Evolutionary conservation across 2,113 vertebrate genomes (phyloP).

Genomic region (Periophthalmus modestus): DNA sequence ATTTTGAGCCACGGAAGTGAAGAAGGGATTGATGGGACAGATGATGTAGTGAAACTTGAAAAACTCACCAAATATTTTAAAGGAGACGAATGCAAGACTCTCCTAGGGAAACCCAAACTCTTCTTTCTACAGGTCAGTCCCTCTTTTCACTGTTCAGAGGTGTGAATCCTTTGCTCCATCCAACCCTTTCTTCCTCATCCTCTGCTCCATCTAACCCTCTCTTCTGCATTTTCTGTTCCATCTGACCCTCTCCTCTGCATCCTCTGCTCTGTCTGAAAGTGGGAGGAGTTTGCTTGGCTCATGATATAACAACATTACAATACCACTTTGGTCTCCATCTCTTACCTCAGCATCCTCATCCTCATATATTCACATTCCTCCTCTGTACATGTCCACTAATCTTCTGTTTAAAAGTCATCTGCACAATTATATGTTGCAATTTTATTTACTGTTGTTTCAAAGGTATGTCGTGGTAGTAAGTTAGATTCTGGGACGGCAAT

Average conservation of each 20-base stretch:
- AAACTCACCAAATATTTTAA: conserved; percentile 78
- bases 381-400: not conserved
- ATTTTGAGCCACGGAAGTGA: conserved; percentile 91
- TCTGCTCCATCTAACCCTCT: too few species aligned
- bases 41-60: conserved; percentile 77
- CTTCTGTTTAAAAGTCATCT: not conserved
- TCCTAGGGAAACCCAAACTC: conserved; percentile 91
- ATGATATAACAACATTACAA: too few species aligned
- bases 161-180: not conserved
- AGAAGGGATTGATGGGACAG: conserved; percentile 85
- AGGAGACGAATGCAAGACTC: conserved; percentile 80
- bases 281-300: too few species aligned
- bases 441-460: not conserved
- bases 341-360: not conserved
- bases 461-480: conserved; percentile 77
- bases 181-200: not conserved
- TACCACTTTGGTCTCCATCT: too few species aligned
- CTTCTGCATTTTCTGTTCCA: too few species aligned
- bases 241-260: too few species aligned
- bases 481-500: conserved; percentile 72
- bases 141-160: not conserved
- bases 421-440: not conserved
- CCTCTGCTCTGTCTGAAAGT: too few species aligned
- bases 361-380: conserved; percentile 1
- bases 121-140: conserved; percentile 91